These are phyloP conservation scores for Acrocephalus kingi DNA, from an alignment of 2,113 vertebrate genomes.

Conservation along the genomic window DNA sequence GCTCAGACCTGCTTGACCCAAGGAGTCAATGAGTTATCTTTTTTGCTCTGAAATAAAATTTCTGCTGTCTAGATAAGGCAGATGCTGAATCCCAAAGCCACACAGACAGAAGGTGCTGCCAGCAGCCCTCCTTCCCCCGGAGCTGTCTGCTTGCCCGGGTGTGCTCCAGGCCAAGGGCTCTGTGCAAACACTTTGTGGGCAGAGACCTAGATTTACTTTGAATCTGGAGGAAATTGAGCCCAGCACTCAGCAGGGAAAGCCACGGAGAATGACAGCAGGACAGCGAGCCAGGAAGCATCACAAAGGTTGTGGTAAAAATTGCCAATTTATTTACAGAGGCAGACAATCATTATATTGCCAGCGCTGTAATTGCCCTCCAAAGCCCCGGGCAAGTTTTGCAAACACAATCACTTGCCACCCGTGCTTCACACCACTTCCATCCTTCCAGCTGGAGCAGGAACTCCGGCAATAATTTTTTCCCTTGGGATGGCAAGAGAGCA, in stretches of 20 bases:
- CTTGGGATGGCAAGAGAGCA: neutral
- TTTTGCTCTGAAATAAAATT: neutral
- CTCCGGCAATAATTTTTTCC: fast-evolving
- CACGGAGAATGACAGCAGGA: neutral
- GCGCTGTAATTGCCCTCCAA: neutral
- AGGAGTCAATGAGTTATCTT: neutral
- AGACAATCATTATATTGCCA: neutral
- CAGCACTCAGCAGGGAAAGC: conserved; percentile 1
- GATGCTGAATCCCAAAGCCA: neutral
- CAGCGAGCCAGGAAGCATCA: neutral
- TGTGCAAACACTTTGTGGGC: neutral
- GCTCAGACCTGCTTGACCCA: neutral
- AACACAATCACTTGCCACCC: conserved; percentile 15
- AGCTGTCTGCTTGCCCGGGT: neutral
- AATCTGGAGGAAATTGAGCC: neutral
- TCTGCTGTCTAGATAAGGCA: neutral
- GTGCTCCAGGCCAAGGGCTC: neutral
- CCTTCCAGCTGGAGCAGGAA: neutral
- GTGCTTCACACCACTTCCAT: neutral
- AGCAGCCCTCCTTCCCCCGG: neutral
- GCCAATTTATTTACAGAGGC: conserved; percentile 45
- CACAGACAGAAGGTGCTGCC: neutral
- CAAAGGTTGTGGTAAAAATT: conserved; percentile 22
- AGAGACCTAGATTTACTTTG: conserved; percentile 14
- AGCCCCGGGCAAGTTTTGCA: neutral